Evolutionary conservation across 2,113 vertebrate species (phyloP).

Genomic region (Panthera tigris): DNA sequence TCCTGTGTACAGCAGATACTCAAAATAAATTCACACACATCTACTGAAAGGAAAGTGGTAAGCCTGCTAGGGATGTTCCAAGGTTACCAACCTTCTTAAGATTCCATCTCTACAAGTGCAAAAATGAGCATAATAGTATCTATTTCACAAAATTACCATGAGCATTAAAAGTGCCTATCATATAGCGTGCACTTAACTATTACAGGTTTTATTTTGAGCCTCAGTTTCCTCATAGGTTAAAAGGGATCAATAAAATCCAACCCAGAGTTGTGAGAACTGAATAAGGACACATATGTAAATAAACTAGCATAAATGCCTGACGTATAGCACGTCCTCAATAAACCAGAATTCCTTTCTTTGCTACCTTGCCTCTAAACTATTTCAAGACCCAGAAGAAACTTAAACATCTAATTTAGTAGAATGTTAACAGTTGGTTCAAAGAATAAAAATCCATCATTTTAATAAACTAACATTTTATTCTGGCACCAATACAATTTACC

Average conservation of each 20-base stretch:
- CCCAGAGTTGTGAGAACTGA: neutral
- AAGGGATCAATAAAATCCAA: slow-evolving; percentile 1
- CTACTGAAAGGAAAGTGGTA: neutral
- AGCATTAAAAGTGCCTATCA: neutral
- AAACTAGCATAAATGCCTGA: neutral
- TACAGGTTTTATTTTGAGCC: neutral
- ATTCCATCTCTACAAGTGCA: neutral
- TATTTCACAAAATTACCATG: neutral
- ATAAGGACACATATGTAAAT: neutral
- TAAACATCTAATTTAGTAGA: neutral
- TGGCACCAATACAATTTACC: neutral
- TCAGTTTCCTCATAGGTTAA: neutral
- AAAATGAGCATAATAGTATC: neutral
- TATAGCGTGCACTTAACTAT: neutral
- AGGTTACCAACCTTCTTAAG: neutral
- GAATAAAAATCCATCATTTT: slow-evolving; percentile 18
- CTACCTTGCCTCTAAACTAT: neutral
- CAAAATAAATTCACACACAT: neutral
- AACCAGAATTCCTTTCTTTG: neutral
- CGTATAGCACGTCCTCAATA: neutral
- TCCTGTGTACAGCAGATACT: neutral
- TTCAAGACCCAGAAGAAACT: slow-evolving; percentile 34
- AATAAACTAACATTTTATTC: neutral
- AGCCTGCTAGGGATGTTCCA: neutral
- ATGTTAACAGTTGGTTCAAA: neutral